Percentiles rank a stretch among this genome's conserved stretches.
These are phyloP conservation scores for Halcyon leucocephala DNA, from an alignment of 2,797 vertebrate species.

Conservation along the genomic window DNA sequence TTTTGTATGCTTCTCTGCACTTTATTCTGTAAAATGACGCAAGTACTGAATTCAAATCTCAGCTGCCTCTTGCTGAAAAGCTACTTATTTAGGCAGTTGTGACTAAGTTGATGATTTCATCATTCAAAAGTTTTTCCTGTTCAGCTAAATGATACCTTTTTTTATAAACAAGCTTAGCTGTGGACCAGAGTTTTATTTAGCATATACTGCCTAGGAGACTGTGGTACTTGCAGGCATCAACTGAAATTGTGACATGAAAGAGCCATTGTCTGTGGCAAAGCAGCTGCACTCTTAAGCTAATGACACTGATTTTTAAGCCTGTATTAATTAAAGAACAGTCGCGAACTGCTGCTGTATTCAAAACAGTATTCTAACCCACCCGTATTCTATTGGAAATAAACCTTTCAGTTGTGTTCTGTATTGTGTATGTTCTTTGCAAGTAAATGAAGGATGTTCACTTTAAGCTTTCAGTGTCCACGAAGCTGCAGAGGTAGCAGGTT, in stretches of 20 bases:
- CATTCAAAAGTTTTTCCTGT: not conserved
- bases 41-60: not conserved
- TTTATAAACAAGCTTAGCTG: not conserved
- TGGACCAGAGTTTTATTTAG: not conserved
- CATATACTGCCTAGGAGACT: not conserved
- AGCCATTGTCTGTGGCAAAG: conserved; percentile 50
- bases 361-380: not conserved
- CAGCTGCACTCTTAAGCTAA: conserved; percentile 18
- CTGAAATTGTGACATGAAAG: conserved; percentile 55
- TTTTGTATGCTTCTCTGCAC: not conserved
- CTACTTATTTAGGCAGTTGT: not conserved
- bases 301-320: not conserved
- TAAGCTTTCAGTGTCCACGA: not conserved
- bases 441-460: not conserved
- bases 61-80: not conserved
- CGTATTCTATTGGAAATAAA: not conserved
- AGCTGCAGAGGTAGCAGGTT: not conserved
- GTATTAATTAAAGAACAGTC: conserved; percentile 2
- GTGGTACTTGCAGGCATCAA: not conserved
- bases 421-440: not conserved
- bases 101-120: not conserved
- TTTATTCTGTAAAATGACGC: not conserved
- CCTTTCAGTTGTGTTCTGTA: not conserved
- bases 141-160: not conserved
- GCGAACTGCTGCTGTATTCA: not conserved